Base-by-base conservation (phyloP, 30 jellyfish, hydroid and myxozoan species). In the Aurelia sp. region DNA sequence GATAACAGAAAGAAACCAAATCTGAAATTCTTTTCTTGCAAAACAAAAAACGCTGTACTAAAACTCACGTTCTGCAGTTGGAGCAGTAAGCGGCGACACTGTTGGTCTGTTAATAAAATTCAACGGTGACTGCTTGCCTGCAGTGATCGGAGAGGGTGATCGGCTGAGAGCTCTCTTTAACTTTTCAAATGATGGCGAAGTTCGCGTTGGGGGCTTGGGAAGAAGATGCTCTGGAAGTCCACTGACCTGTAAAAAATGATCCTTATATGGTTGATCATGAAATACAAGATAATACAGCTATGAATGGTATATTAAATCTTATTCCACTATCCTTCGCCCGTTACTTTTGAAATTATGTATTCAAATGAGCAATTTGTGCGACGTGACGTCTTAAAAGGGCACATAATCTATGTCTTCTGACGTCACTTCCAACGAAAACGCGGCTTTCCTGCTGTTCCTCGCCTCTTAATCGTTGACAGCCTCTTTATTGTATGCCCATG, bases 151-250 rank as follows among this genome's bases (percentile, higher is more conserved):
- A 8, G 99, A 89, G 7, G 99, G 99, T 9, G 99, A 94, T 1
- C 97, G 86, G 86, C 97, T 94, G 37, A 94, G 50, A 4, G 96
- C 91, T n/a, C 97, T 87, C 68, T 94, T 94, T 81, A 94, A 69
- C 72, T 94, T 94, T 72, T 94, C 99, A 84, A 94, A 94, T 16
- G 96, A 64, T 13, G 99, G 99, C 9, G 99, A 94, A 6, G 99
- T 80, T 62, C 89, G 71, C 48, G 66, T 84, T 35, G 99, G 99
- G 19, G 99, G 99, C 76, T 85, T 85, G 1, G 99, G 99, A 44
- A 94, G 92, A 76, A 94, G 64, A 74, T 94, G 99, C 51, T 89
- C 99, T 8, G 99, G 99, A n/a, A 94, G 97, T 31, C 99, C 99
- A 79, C 93, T 83, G 20, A 94, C 97, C 99, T 94, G 73, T 7